Base-by-base conservation (phyloP, 2,888 invertebrate species). In the Clusia tigrina region DNA sequence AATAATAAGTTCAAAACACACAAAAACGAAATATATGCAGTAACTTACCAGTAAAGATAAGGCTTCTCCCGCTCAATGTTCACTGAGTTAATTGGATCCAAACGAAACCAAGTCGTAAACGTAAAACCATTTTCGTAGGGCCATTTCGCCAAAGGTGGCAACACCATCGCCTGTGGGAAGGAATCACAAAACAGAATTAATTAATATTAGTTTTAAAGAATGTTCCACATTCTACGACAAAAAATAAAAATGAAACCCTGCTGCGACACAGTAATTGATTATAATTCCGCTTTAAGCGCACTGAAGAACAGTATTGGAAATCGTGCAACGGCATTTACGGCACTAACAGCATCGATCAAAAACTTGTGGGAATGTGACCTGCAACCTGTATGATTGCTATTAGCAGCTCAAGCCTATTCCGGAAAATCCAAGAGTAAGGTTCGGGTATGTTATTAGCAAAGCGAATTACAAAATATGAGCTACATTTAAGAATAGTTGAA, bases 51-150 rank as follows among this genome's bases (percentile, higher is more conserved):
- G 85, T 97, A 99, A 70, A 99, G 89, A 85, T 97, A 98, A 42
- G 98, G 99, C 85, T 97, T 97, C 86, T 99, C 98, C 76, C 97
- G 88, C 86, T 99, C 99, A 82, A 98, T 98, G 87, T 96, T 97
- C 83, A 96, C 96, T 64, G 96, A 96, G 87, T 97, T 97, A 85
- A 96, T 94, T 79, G 97, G 96, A 87, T 99, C 99, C 82, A 99
- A 88, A 67, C 98, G 90, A 85, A 99, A 95, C 99, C 99, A 99
- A 75, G 98, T 98, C 77, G 96, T 95, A 86, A 99, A 99, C 59
- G 99, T 98, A 89, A 98, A 99, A 64, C 99, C 99, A 86, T 91
- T 97, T 86, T 98, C 98, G 86, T 98, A 95, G 38, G 99, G 99
- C 98, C 98, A 99, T 84, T 95, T 91, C 68, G 97, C 95, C 80